Evolutionary conservation across 30 jellyfish, hydroid and myxozoan species (phyloP), one percentile per base, ranked within the genome.

Genomic region (Turritopsis dohrnii): DNA sequence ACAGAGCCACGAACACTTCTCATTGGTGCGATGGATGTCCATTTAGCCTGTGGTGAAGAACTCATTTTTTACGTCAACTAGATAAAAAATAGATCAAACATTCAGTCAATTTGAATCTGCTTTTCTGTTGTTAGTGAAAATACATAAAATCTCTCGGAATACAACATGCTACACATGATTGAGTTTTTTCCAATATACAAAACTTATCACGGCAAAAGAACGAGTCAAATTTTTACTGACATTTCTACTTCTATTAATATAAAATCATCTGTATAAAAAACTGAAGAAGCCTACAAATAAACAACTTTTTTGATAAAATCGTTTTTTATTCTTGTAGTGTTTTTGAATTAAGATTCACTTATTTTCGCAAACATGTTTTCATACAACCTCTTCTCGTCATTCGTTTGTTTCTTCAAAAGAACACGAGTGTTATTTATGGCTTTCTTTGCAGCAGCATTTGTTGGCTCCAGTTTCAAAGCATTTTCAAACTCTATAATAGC

Each of bases 301-400:
- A 41, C 13, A 13, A 41, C n/a, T n/a, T n/a, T n/a, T n/a, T n/a
- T n/a, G n/a, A n/a, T n/a, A n/a, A n/a, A n/a, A n/a, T n/a, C n/a
- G n/a, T n/a, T n/a, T n/a, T n/a, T n/a, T n/a, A n/a, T n/a, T n/a
- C n/a, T n/a, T n/a, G 73, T 23, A 0, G 73, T 60, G 0, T 60
- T 18, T 7, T 79, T 0, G 53, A 79, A 52, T 21, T 8, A 80
- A 8, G 21, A 28, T 16, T 53, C 79, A 18, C 77, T 22, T 65
- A 80, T 27, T 53, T 80, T 80, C 4, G 87, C 79, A 80, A 80
- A 80, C 18, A 80, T 80, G 65, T 75, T 66, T 84, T 96, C 85
- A 92, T 92, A 92, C 65, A 88, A 81, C 65, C 81, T 79, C 88
- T 82, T 87, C 66, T 92, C 98, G 24, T 80, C 88, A 21, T 85